These are phyloP conservation scores for Hyperoplus lanceolatus DNA, from an alignment of 2,797 vertebrate genomes.

Conservation along the genomic window DNA sequence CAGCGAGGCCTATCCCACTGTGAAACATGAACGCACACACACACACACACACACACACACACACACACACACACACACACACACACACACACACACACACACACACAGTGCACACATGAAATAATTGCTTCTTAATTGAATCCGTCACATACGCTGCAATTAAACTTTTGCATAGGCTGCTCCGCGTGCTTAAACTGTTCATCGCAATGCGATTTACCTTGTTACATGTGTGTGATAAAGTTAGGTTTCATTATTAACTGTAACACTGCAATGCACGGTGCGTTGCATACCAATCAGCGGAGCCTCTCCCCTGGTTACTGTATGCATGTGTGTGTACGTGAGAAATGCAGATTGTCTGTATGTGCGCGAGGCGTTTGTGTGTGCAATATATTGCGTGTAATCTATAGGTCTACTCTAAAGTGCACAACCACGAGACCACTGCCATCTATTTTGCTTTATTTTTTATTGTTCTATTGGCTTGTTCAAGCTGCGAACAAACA, in stretches of 20 bases:
- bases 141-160: neutral
- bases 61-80: neutral
- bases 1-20: slow-evolving; percentile 55
- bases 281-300: slow-evolving; percentile 73
- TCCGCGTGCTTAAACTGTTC: neutral
- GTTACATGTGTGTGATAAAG: slow-evolving; percentile 35
- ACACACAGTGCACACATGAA: neutral
- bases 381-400: slow-evolving; percentile 11
- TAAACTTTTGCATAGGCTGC: neutral
- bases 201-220: neutral
- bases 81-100: slow-evolving; percentile 3
- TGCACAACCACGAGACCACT: neutral
- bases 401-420: slow-evolving; percentile 29
- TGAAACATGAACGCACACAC: slow-evolving; percentile 20
- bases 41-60: neutral
- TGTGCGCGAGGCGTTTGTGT: neutral
- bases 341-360: neutral
- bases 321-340: slow-evolving; percentile 26
- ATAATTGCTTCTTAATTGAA: slow-evolving; percentile 47
- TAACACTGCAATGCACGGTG: slow-evolving; percentile 65
- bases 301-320: slow-evolving; percentile 20
- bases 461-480: neutral
- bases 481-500: neutral
- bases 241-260: slow-evolving; percentile 58
- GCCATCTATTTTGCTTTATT: neutral